Evolutionary conservation across 2,113 vertebrate species (phyloP).

Genomic region (Cromileptes altivelis): DNA sequence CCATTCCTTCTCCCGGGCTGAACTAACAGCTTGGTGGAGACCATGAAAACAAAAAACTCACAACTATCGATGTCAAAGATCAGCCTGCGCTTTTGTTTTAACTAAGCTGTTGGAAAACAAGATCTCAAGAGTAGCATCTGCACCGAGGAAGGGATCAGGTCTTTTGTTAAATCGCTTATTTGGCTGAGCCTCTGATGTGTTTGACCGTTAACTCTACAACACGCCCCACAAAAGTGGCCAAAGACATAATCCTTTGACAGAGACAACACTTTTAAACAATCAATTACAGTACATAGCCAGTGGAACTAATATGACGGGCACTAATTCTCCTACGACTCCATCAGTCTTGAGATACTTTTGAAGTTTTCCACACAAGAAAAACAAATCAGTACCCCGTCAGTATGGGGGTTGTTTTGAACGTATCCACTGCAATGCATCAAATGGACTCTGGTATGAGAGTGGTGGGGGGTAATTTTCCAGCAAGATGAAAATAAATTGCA

Average conservation of each 20-base stretch:
- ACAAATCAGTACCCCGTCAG: conserved; percentile 6
- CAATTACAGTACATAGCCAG: conserved; percentile 32
- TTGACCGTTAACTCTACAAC: conserved; percentile 54
- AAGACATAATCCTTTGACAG: conserved; percentile 16
- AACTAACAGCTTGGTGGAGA: conserved; percentile 60
- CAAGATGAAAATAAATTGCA: conserved; percentile 39
- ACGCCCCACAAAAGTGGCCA: background rate
- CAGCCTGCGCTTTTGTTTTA: conserved; percentile 73
- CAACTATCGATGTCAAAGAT: conserved; percentile 66
- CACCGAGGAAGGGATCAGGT: conserved; percentile 24
- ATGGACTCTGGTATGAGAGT: background rate
- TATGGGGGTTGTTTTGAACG: conserved; percentile 13
- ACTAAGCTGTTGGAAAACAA: conserved; percentile 65
- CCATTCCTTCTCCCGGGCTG: conserved; percentile 50
- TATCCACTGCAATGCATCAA: conserved; percentile 18
- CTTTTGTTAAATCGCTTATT: conserved; percentile 51
- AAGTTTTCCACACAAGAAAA: conserved; percentile 21
- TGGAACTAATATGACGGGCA: conserved; percentile 53
- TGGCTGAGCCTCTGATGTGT: conserved; percentile 51
- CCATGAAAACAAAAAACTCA: conserved; percentile 47
- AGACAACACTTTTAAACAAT: conserved; percentile 39
- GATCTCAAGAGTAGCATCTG: conserved; percentile 64
- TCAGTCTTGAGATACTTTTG: conserved; percentile 7
- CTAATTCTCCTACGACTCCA: conserved; percentile 23
- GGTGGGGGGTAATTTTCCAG: conserved; percentile 8